Base-by-base conservation (phyloP, 2,113 vertebrate genomes). In the Plotosus lineatus region DNA sequence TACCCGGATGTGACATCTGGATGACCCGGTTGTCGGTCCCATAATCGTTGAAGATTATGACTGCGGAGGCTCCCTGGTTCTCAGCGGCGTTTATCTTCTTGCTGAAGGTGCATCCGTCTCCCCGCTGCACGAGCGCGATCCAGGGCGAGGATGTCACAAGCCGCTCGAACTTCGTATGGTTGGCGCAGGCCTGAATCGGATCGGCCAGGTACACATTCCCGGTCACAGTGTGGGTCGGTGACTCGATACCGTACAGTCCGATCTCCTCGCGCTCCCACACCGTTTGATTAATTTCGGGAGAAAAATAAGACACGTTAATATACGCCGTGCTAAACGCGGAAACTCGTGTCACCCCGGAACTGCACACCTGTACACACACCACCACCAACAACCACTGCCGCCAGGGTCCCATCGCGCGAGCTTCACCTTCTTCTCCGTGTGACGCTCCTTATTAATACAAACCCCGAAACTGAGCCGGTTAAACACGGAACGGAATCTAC, bases 1-100 rank as follows among this genome's bases (percentile, higher is more conserved):
- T 91, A 95, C 94, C 94, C 1, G 92, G 90, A 89, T 96, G 95
- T 74, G 94, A 94, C 95, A 96, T 96, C 85, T 94, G 88, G 82
- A 95, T 92, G 84, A 96, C 91, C 46, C 92, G 90, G 86, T 94
- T 94, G 75, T 92, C 91, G 19, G 90, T 91, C 11, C 91, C 94
- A 0, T 89, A 85, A 79, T 91, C 93, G 90, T 96, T 96, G 88
- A 90, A 95, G 87, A 96, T 94, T 72, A 95, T 93, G 19, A 89
- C 94, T 81, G 92, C 95, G 17, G 77, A 63, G 4, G 95, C 95
- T 28, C 94, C 94, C 71, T 83, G 89, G 0, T 85, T 79, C 0
- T 87, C 86, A 23, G 95, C 95, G 80, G 89, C 84, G 4, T 91
- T 91, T 87, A 96, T 96, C 88, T 96, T 96, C 42, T 94, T 90